phyloP scores from a whole-genome alignment of 2,797 vertebrate species.

The Poliocrania exsul region DNA sequence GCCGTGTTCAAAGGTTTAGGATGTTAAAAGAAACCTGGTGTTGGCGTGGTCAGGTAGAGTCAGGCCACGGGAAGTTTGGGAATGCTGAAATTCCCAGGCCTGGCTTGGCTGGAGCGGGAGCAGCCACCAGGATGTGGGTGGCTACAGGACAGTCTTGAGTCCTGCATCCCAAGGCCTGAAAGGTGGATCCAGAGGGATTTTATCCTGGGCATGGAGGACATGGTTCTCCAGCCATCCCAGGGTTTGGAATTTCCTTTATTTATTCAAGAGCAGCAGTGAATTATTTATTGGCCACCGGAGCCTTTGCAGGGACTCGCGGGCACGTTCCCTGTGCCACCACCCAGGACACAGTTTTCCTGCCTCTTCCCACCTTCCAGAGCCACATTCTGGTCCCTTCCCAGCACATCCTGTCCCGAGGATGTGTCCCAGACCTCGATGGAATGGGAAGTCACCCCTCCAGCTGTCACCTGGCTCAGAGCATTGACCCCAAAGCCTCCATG shows the following conservation, averaged over 20 bases:
- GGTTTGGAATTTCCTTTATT: slow-evolving; percentile 28
- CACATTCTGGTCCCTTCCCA: neutral
- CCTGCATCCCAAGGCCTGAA: fast-evolving
- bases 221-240: fast-evolving
- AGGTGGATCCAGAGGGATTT: neutral
- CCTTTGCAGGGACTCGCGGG: neutral
- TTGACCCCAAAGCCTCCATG: neutral
- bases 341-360: fast-evolving
- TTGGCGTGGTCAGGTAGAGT: neutral
- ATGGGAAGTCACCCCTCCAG: neutral
- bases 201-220: fast-evolving
- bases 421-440: no score
- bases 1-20: fast-evolving
- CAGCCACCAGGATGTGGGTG: fast-evolving
- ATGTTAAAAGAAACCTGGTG: fast-evolving
- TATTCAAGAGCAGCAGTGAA: slow-evolving; percentile 4
- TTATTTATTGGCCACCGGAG: slow-evolving; percentile 23
- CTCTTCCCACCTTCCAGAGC: neutral
- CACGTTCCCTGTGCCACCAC: neutral
- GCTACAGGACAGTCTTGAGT: neutral
- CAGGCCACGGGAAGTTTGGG: fast-evolving
- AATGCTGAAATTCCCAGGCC: neutral
- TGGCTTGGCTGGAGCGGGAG: neutral
- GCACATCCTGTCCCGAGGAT: neutral
- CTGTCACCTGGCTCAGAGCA: no score